Evolutionary conservation across 2,113 vertebrate species (phyloP).

Genomic region (Thryonomys swinderianus): DNA sequence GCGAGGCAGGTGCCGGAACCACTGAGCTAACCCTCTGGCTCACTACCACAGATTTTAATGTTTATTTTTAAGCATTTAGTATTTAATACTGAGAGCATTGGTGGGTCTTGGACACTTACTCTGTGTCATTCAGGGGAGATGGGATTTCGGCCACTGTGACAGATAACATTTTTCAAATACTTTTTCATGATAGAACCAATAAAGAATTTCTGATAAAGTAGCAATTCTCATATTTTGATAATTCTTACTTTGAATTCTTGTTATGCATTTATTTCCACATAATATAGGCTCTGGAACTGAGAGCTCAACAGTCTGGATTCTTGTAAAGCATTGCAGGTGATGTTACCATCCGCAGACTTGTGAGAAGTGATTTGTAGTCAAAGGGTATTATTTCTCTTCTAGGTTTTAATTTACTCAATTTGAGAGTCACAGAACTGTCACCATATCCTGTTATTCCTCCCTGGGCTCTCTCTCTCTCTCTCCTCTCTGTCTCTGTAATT

Average conservation of each 20-base stretch:
- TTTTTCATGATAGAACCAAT: not conserved
- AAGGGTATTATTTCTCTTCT: not conserved
- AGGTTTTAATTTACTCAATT: not conserved
- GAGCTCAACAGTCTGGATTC: not conserved
- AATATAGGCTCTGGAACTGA: not conserved
- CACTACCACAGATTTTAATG: no score
- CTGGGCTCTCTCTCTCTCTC: not conserved
- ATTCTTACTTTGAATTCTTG: not conserved
- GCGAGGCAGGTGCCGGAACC: no score
- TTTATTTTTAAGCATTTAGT: not conserved
- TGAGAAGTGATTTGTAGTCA: not conserved
- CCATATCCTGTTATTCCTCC: not conserved
- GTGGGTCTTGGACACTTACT: not conserved
- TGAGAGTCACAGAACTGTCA: not conserved
- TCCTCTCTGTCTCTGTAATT: not conserved
- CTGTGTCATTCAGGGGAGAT: not conserved
- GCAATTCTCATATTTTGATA: not conserved
- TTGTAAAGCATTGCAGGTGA: not conserved
- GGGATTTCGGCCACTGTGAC: not conserved
- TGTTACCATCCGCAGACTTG: not conserved
- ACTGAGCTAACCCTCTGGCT: no score
- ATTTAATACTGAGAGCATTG: not conserved
- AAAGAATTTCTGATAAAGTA: not conserved
- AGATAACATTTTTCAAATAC: not conserved
- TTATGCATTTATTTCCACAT: not conserved